phyloP scores from a whole-genome alignment of 2,888 invertebrate genomes.

The Drosophila helvetica region DNA sequence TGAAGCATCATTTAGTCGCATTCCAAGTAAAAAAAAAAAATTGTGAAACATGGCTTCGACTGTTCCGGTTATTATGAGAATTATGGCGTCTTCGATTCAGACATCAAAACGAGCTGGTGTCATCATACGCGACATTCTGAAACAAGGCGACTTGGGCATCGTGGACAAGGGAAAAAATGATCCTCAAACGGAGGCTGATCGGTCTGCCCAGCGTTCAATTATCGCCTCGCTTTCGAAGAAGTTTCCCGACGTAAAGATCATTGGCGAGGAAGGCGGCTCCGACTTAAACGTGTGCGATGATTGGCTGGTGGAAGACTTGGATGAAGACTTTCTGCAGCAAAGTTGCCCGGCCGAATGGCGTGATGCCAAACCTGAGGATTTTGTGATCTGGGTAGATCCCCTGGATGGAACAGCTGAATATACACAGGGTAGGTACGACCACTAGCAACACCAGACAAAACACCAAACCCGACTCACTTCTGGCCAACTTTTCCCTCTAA shows the following conservation, averaged over 20 bases:
- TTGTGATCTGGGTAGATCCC: constrained; percentile 99
- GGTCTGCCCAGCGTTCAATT: constrained; percentile 97
- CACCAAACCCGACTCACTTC: not conserved
- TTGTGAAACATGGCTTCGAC: constrained; percentile 45
- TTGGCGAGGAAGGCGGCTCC: constrained; percentile 94
- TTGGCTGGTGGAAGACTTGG: constrained; percentile 90
- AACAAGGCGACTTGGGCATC: constrained; percentile 94
- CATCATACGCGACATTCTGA: constrained; percentile 96
- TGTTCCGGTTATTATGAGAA: constrained; percentile 78
- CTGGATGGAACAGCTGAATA: constrained; percentile 99
- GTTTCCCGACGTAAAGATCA: constrained; percentile 93
- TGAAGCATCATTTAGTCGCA: constrained; percentile 2
- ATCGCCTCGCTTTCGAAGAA: constrained; percentile 92
- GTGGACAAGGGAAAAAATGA: constrained; percentile 98
- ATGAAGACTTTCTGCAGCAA: constrained; percentile 87
- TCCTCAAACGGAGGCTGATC: constrained; percentile 98
- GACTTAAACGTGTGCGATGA: constrained; percentile 86
- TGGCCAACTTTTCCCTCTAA: not conserved
- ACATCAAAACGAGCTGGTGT: constrained; percentile 93
- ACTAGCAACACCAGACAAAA: too few relatives aligned
- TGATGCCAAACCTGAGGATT: constrained; percentile 90
- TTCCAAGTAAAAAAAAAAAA: constrained; percentile 10
- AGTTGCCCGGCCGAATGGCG: constrained; percentile 89
- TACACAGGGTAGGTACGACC: constrained; percentile 87
- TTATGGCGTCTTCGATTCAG: constrained; percentile 82